Percentiles rank a stretch among this genome's conserved stretches.
These are phyloP conservation scores for Nesogale talazaci DNA, from an alignment of 2,113 vertebrate species.

Conservation along the genomic window DNA sequence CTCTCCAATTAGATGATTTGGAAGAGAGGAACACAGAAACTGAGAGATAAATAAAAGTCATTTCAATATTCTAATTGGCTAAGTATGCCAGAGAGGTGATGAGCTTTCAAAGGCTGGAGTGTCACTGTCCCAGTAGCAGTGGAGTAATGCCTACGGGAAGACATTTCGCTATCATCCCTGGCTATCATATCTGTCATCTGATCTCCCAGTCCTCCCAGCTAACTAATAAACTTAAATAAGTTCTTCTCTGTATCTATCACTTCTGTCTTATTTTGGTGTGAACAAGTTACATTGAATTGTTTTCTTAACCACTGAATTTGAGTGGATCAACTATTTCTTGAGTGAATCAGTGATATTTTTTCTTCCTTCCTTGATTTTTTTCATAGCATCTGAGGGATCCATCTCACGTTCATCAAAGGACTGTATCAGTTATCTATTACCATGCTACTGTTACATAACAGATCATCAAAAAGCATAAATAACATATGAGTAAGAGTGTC, in stretches of 20 bases:
- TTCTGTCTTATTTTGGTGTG: not conserved
- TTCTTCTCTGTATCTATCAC: not conserved
- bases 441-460: not conserved
- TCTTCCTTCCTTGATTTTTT: not conserved
- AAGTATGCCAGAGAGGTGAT: not conserved
- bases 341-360: no score
- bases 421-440: not conserved
- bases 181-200: not conserved
- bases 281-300: not conserved
- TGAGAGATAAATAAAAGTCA: not conserved
- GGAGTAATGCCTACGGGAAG: not conserved
- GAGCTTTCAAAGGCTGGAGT: not conserved
- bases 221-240: not conserved
- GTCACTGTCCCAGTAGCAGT: not conserved
- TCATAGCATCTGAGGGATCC: not conserved
- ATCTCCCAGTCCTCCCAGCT: not conserved
- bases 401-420: not conserved
- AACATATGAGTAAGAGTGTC: not conserved
- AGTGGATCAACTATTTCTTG: not conserved
- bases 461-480: not conserved
- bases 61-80: not conserved
- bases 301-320: not conserved
- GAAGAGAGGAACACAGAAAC: not conserved
- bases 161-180: not conserved
- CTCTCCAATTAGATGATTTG: not conserved